Conservation (phyloP, 2,888 invertebrate genomes). For the Ligdia adustata region DNA sequence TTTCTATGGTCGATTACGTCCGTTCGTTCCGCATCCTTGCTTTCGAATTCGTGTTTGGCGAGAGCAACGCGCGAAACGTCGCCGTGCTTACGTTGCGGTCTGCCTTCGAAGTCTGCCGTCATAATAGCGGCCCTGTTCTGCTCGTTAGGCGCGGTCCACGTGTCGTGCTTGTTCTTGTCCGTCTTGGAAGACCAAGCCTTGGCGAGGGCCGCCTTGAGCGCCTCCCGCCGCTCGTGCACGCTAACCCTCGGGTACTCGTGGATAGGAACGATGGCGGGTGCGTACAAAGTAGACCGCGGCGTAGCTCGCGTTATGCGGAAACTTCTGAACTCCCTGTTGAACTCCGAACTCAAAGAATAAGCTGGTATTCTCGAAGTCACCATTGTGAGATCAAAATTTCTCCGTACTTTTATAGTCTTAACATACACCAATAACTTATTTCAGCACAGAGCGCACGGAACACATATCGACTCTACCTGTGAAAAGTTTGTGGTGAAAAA, state of each 20-base stretch:
- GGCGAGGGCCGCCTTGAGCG: constrained; percentile 78
- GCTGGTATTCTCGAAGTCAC: constrained; percentile 86
- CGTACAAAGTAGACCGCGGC: constrained; percentile 77
- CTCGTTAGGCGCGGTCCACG: constrained; percentile 72
- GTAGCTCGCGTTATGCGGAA: constrained; percentile 81
- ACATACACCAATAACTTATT: constrained; percentile 64
- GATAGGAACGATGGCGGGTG: constrained; percentile 83
- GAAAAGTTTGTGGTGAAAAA: constrained; percentile 44
- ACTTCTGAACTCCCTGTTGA: constrained; percentile 85
- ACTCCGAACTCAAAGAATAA: constrained; percentile 85
- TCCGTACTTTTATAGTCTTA: constrained; percentile 55
- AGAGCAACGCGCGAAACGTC: constrained; percentile 73
- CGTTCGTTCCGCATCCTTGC: constrained; percentile 66
- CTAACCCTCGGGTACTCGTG: constrained; percentile 85
- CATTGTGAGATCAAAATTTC: constrained; percentile 84
- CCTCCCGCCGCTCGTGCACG: constrained; percentile 81
- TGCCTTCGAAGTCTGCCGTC: constrained; percentile 65
- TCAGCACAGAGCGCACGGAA: constrained; percentile 75
- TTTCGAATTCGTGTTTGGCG: constrained; percentile 75
- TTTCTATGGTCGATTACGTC: constrained; percentile 62
- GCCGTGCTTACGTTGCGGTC: constrained; percentile 61
- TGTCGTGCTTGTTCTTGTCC: constrained; percentile 76
- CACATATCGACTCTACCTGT: constrained; percentile 82
- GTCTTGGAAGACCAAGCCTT: constrained; percentile 79
- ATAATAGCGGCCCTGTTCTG: constrained; percentile 66